Percentiles rank a stretch among this genome's conserved stretches.
Evolutionary conservation across 1,140 invertebrate species (phyloP).

Genomic region (Orchesella cincta): DNA sequence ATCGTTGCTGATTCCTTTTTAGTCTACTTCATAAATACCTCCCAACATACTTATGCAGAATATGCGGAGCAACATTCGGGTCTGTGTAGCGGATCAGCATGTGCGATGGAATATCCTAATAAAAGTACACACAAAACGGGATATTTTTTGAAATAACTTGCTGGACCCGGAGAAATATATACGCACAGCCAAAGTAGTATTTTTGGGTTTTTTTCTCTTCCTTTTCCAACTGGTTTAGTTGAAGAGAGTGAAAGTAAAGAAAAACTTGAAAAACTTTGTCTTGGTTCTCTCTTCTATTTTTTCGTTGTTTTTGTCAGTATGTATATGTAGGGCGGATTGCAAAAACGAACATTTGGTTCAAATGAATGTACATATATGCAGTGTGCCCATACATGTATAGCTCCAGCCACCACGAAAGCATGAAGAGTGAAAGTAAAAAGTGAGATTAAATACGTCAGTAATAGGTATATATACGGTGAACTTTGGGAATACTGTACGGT

Average conservation of each 20-base stretch:
- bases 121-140: background rate
- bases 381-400: no score
- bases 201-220: background rate
- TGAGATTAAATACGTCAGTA: background rate
- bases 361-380: background rate
- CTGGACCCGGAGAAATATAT: background rate
- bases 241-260: background rate
- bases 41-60: background rate
- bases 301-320: constrained; percentile 12
- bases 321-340: no score
- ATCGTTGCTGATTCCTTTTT: constrained; percentile 7
- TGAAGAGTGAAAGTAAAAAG: constrained; percentile 2
- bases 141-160: background rate
- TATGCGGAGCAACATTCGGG: background rate
- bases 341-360: background rate
- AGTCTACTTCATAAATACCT: constrained; percentile 15
- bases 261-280: constrained; percentile 27
- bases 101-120: background rate
- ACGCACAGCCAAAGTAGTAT: background rate
- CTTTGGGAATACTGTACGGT: background rate
- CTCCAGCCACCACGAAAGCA: no score
- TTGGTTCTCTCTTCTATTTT: background rate
- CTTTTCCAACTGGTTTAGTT: constrained; percentile 4
- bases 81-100: no score
- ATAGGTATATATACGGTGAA: background rate